Percentiles rank a stretch among this genome's conserved stretches.
Conservation (phyloP, 2,797 vertebrate species). For the Clarias laeviceps region DNA sequence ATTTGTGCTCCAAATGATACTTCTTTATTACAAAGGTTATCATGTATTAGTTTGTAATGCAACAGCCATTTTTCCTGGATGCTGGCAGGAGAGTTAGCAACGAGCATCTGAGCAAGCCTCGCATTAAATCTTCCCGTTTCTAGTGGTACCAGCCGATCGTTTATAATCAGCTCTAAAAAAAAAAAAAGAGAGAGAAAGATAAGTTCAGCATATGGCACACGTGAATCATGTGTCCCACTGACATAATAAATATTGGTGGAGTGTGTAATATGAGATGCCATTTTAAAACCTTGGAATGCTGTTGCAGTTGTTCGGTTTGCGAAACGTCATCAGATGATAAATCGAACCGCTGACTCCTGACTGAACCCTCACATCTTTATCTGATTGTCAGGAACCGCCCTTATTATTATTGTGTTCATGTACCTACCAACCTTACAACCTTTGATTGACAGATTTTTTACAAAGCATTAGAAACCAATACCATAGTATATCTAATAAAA, state of each 20-base stretch:
- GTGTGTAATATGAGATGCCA: conserved; percentile 31
- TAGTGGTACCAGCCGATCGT: neutral
- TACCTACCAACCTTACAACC: neutral
- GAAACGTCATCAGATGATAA: conserved; percentile 17
- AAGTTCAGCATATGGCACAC: conserved; percentile 17
- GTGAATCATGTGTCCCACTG: conserved; percentile 13
- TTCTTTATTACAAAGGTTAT: conserved; percentile 68
- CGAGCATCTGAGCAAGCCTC: conserved; percentile 18
- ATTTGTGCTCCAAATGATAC: conserved; percentile 73
- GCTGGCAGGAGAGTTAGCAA: conserved; percentile 38
- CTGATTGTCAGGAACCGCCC: conserved; percentile 2
- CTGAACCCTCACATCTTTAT: conserved; percentile 34
- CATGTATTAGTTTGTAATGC: conserved; percentile 64
- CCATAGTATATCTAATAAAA: neutral
- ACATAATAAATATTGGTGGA: conserved; percentile 28
- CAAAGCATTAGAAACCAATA: neutral
- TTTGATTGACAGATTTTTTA: neutral
- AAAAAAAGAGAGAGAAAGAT: neutral
- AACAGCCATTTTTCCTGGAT: conserved; percentile 51
- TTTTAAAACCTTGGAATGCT: conserved; percentile 13
- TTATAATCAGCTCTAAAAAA: neutral
- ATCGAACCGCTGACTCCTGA: conserved; percentile 6
- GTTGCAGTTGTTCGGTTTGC: conserved; percentile 8
- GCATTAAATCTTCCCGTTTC: neutral
- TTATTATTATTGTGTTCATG: neutral